phyloP scores from a whole-genome alignment of 2,888 invertebrate species.

The Lycaena phlaeas region DNA sequence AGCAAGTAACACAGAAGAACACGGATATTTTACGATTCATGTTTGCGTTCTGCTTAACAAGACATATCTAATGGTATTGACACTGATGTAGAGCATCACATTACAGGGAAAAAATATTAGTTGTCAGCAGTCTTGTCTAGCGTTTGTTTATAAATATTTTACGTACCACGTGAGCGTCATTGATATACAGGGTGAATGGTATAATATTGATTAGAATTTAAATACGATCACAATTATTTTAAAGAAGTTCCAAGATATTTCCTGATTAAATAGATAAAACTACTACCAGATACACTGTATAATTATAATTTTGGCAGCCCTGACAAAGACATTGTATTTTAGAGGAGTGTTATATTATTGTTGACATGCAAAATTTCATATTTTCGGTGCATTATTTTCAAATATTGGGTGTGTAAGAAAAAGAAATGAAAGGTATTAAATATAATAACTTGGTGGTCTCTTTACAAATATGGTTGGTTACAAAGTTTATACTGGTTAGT shows the following conservation, averaged over 20 bases:
- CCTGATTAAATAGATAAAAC: too few relatives aligned
- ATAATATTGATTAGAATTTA: conserved; percentile 15
- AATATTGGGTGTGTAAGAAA: conserved; percentile 2
- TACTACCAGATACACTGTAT: not conserved
- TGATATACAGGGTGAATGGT: conserved; percentile 27
- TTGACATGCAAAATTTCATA: conserved; percentile 3
- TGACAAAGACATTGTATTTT: conserved; percentile 25
- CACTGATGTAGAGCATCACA: too few relatives aligned
- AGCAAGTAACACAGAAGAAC: too few relatives aligned
- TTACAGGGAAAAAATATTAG: too few relatives aligned
- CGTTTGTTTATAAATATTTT: conserved; percentile 16
- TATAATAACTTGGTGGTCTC: not conserved
- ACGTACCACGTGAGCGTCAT: conserved; percentile 12
- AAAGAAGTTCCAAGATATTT: too few relatives aligned
- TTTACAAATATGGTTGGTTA: not conserved
- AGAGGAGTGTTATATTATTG: conserved; percentile 3
- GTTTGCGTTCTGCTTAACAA: too few relatives aligned
- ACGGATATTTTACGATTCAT: too few relatives aligned
- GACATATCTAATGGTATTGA: too few relatives aligned
- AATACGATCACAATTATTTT: too few relatives aligned
- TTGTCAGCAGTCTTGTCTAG: conserved; percentile 37
- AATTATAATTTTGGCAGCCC: conserved; percentile 58
- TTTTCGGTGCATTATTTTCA: conserved; percentile 1
- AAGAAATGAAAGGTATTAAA: not conserved
- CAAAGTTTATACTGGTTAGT: not conserved